Base-by-base conservation (phyloP, 2,888 invertebrate genomes). In the Trissoscelio sp. region DNA sequence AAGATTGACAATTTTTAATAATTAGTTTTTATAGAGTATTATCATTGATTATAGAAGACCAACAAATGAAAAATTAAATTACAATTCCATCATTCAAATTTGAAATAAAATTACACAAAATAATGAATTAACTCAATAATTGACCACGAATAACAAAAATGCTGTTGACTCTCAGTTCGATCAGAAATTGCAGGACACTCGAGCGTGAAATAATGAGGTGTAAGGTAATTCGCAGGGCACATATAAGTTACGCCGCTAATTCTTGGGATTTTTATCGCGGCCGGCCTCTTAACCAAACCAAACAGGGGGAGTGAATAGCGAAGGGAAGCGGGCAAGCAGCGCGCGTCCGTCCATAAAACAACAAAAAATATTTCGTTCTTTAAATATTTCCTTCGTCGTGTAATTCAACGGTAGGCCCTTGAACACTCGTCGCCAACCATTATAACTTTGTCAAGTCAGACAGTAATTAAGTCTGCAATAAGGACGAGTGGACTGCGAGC, bases 381-480 rank as follows among this genome's bases (percentile, higher is more conserved):
- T 78, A 79, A 83, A 83, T 80, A 77, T 79, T 81, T 79, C 72
- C 67, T 79, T 51, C 46, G 53, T 3, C 60, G 55, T 14, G 48
- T 37, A 48, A 78, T 70, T 79, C 60, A 72, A 58, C 80, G 53
- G 64, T 44, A 44, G 66, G 53, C 69, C 51, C 72, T 79, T 77
- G 74, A 80, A 85, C 83, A 83, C 89, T 89, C 88, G 87, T 88
- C 88, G 86, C 86, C 88, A 88, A 88, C 89, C 91, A 91, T 91
- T 91, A 91, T 91, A 91, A 91, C 88, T 91, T 90, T 88, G 88
- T 87, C 83, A 88, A 89, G 89, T 89, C 88, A 89, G 90, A 88
- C 88, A 90, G 91, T 91, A 91, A 91, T 91, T 91, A 91, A 91
- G 91, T 90, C 89, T 86, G 90, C 90, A 91, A 89, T 90, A 90